These are phyloP conservation scores for Microplitis mediator DNA, from an alignment of 1,140 invertebrate genomes.

Conservation along the genomic window DNA sequence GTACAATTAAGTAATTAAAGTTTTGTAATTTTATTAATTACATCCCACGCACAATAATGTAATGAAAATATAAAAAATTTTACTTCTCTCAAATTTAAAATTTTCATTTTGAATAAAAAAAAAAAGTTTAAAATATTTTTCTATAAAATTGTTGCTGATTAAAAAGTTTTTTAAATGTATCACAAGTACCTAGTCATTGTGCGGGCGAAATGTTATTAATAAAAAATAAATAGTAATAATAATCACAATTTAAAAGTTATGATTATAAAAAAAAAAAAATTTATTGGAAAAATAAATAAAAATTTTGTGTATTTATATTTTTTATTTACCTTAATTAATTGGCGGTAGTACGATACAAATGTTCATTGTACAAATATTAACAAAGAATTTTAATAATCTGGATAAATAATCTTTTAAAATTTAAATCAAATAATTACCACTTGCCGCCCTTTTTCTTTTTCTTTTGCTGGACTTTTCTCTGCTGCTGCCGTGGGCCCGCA, in stretches of 20 bases:
- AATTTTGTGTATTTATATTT: slow-evolving; percentile 51
- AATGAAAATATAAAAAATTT: not conserved
- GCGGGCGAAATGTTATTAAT: slow-evolving; percentile 50
- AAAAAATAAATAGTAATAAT: slow-evolving; percentile 46
- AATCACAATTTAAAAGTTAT: slow-evolving; percentile 22
- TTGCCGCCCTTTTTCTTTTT: slow-evolving; percentile 70
- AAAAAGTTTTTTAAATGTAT: slow-evolving; percentile 44
- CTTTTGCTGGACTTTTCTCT: slow-evolving; percentile 67
- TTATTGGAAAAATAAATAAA: slow-evolving; percentile 36
- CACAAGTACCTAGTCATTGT: slow-evolving; percentile 55
- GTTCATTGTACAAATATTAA: slow-evolving; percentile 12
- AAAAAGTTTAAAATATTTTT: slow-evolving; percentile 50
- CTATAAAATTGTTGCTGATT: slow-evolving; percentile 54
- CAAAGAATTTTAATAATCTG: not conserved
- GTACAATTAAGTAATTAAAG: not conserved
- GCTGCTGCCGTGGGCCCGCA: slow-evolving; percentile 65
- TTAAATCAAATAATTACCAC: slow-evolving; percentile 46
- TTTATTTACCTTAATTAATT: slow-evolving; percentile 3
- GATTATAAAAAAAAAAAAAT: slow-evolving; percentile 33
- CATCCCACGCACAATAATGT: not conserved
- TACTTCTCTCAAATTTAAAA: not conserved
- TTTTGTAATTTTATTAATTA: not conserved
- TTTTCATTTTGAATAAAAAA: not conserved
- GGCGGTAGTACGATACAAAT: not conserved
- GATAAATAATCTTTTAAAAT: not conserved